Base-by-base conservation (phyloP, 2,888 invertebrate genomes). In the Ennomos quercinarius region DNA sequence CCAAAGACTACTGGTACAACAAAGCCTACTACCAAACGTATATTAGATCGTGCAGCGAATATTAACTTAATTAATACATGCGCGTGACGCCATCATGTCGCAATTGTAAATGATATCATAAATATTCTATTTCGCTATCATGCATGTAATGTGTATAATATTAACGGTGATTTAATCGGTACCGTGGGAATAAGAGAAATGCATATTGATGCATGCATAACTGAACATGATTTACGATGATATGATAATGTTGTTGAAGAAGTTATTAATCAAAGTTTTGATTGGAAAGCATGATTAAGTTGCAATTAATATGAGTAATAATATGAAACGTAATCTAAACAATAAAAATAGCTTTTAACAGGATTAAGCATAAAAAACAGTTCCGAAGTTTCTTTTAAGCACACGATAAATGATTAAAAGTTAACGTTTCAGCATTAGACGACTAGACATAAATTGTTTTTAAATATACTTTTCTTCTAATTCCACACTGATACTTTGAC, bases 131-230 rank as follows among this genome's bases (percentile, higher is more conserved):
- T 63, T 57, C 46, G 50, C 54, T 61, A 64, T 57, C 49, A 57
- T 45, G 35, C 17, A 57, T 63, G 54, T 64, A 57, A 61, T 59
- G 40, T 61, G 34, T 39, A 51, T 58, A 63, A 51, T 63, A 53
- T 58, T 64, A 64, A 59, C 65, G 57, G 65, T 67, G 54, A 68
- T 69, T 70, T 66, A 64, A 75, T 73, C 61, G 70, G 55, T 63
- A 53, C 60, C 67, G 70, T 70, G 71, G 68, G 70, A 70, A 73
- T 55, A 66, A 40, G 44, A 66, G 64, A 64, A 66, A 67, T 56
- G 51, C 55, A 61, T 61, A 54, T 57, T 57, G 63, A 66, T 64
- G 51, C 57, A 61, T 64, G 57, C 62, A 65, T 65, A 62, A 62
- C 43, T 42, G 45, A 66, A 59, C 48, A 68, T 68, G 63, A 66